phyloP scores from a whole-genome alignment of 2,888 invertebrate species.

The Bhutanitis thaidina region DNA sequence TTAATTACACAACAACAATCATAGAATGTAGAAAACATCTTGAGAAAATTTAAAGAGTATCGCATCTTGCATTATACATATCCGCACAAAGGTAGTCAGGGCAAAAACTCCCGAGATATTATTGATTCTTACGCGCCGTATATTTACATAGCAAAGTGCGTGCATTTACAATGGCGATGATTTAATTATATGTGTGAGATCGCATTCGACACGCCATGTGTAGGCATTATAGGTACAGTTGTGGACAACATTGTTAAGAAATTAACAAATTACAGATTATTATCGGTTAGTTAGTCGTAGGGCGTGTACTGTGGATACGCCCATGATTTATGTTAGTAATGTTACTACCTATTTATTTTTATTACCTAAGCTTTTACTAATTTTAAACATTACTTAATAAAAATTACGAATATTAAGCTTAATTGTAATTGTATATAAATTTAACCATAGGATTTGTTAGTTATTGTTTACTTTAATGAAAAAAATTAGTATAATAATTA shows the following conservation, averaged over 20 bases:
- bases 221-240: slow-evolving; percentile 24
- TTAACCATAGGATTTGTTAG: too few species aligned
- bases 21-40: background rate
- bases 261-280: slow-evolving; percentile 5
- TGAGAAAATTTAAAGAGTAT: background rate
- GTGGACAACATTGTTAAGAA: slow-evolving; percentile 19
- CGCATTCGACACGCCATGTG: slow-evolving; percentile 24
- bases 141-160: slow-evolving; percentile 48
- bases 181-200: slow-evolving; percentile 43
- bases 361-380: background rate
- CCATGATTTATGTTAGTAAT: slow-evolving; percentile 8
- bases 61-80: slow-evolving; percentile 12
- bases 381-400: background rate
- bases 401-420: too few species aligned
- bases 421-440: too few species aligned
- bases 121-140: slow-evolving; percentile 27
- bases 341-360: background rate
- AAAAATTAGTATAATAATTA: too few species aligned
- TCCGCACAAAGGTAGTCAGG: slow-evolving; percentile 16
- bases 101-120: slow-evolving; percentile 26
- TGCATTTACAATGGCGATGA: slow-evolving; percentile 46
- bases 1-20: background rate
- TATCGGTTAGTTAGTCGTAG: slow-evolving; percentile 9
- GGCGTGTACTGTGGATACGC: slow-evolving; percentile 8
- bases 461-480: too few species aligned